phyloP scores from a whole-genome alignment of 2,888 invertebrate genomes.

The Nemoura dubitans region DNA sequence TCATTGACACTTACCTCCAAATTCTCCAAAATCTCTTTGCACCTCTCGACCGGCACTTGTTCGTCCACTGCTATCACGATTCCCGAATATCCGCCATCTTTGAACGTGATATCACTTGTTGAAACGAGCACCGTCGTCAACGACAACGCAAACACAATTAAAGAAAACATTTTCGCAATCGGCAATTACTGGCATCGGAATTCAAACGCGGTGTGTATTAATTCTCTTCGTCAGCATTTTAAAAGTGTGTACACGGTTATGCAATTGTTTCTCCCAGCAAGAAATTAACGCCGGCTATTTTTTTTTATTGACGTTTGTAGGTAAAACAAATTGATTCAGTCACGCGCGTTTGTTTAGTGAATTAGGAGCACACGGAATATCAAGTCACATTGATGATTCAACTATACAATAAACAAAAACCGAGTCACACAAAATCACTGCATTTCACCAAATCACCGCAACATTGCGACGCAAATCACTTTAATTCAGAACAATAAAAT shows the following conservation, averaged over 20 bases:
- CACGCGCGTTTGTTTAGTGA: no score
- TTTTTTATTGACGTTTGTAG: neutral
- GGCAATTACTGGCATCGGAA: neutral
- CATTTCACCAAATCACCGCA: no score
- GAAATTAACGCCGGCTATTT: no score
- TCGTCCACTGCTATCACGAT: slow-evolving; percentile 61
- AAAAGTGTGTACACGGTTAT: neutral
- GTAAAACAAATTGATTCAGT: neutral
- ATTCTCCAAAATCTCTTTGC: slow-evolving; percentile 61
- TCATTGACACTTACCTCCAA: slow-evolving; percentile 61
- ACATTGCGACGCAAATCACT: no score
- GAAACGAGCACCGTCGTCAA: slow-evolving; percentile 24
- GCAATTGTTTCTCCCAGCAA: neutral
- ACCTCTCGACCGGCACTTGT: slow-evolving; percentile 61
- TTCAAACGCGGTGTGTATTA: neutral
- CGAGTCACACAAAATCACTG: no score
- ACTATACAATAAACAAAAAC: no score
- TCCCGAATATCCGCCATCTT: slow-evolving; percentile 62
- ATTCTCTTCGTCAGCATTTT: neutral
- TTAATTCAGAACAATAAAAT: no score
- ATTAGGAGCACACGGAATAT: no score
- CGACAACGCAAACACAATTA: neutral
- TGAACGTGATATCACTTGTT: slow-evolving; percentile 53
- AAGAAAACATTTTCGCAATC: neutral
- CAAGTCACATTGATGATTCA: no score